Conservation (phyloP, 2,888 invertebrate species). For the Harpalus rubripes region DNA sequence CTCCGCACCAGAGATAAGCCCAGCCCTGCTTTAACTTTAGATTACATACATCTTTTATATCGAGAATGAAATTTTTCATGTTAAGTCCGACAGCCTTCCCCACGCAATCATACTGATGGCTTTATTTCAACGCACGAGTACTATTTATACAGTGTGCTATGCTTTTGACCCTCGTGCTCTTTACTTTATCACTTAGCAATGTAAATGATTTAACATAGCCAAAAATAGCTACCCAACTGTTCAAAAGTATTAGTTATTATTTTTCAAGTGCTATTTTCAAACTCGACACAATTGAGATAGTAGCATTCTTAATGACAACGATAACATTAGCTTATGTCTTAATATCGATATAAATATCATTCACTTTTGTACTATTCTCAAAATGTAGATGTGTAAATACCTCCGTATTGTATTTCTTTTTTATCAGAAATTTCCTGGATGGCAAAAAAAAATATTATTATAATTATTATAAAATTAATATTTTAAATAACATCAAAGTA, state of each 20-base stretch:
- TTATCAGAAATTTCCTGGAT: too few species aligned
- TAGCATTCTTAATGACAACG: too few species aligned
- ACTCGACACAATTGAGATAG: too few species aligned
- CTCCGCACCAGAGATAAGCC: constrained; percentile 9
- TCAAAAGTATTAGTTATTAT: not conserved
- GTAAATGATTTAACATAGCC: not conserved
- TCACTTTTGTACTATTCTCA: too few species aligned
- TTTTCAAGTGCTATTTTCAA: too few species aligned
- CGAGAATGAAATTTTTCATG: constrained; percentile 25
- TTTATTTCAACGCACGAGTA: not conserved
- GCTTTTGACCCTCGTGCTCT: not conserved
- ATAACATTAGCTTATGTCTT: too few species aligned
- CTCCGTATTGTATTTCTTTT: too few species aligned
- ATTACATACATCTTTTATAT: constrained; percentile 47
- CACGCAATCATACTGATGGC: not conserved
- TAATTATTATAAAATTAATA: too few species aligned
- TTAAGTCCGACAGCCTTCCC: constrained; percentile 14
- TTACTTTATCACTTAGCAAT: not conserved
- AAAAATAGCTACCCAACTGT: not conserved
- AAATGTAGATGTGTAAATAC: too few species aligned
- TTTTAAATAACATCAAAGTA: too few species aligned
- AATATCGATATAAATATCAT: too few species aligned
- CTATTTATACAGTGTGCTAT: not conserved
- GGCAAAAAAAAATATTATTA: too few species aligned
- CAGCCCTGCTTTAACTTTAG: constrained; percentile 7